Evolutionary conservation across 2,888 invertebrate species (phyloP).

Genomic region (Drosophila quasianomalipes): DNA sequence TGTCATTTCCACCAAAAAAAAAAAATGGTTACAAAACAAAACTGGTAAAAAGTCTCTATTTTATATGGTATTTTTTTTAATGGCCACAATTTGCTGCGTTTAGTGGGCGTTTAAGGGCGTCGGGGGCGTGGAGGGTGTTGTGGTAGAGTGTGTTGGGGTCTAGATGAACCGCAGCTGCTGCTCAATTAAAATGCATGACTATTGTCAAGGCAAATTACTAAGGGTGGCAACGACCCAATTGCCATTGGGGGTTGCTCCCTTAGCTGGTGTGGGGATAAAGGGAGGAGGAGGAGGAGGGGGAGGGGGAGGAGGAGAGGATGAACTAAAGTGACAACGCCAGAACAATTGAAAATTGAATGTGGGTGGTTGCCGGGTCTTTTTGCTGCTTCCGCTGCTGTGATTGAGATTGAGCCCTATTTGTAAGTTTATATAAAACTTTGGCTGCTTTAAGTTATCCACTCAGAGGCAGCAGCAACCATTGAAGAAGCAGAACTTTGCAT

Average conservation of each 20-base stretch:
- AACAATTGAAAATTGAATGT: constrained; percentile 69
- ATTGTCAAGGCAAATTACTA: constrained; percentile 75
- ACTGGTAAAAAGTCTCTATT: constrained; percentile 72
- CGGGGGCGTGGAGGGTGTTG: not conserved
- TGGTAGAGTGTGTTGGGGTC: not conserved
- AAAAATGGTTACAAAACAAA: constrained; percentile 22
- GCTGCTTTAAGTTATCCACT: constrained; percentile 67
- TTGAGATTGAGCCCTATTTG: constrained; percentile 60
- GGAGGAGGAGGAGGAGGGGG: not conserved
- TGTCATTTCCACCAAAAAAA: constrained; percentile 42
- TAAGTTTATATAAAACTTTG: constrained; percentile 57
- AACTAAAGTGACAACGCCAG: constrained; percentile 61
- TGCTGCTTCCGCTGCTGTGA: constrained; percentile 37
- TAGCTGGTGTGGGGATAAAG: not conserved
- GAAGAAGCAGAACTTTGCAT: constrained; percentile 51
- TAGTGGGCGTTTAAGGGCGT: constrained; percentile 44
- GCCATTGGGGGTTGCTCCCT: constrained; percentile 8
- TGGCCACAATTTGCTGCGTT: constrained; percentile 76
- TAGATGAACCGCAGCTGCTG: constrained; percentile 78
- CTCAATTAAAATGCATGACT: constrained; percentile 80
- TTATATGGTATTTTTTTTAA: constrained; percentile 73
- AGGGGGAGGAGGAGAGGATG: not conserved
- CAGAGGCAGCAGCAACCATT: constrained; percentile 33
- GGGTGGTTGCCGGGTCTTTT: constrained; percentile 4
- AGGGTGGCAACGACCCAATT: constrained; percentile 46